Evolutionary conservation across 2,797 vertebrate species (phyloP).

Genomic region (Sebastes steindachneri): DNA sequence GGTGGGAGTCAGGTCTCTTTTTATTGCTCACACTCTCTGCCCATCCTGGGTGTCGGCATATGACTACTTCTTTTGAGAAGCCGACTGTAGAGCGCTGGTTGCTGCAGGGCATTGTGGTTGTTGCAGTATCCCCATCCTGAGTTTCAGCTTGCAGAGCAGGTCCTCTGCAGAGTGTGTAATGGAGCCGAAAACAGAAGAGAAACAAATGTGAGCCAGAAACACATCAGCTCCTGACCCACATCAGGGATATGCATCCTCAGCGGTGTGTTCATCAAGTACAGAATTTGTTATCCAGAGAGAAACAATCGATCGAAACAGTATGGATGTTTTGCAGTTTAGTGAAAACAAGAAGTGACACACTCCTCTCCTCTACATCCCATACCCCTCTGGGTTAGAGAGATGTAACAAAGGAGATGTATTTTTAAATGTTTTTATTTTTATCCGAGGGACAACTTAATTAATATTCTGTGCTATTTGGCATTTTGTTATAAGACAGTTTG

Average conservation of each 20-base stretch:
- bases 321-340: neutral
- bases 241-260: neutral
- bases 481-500: neutral
- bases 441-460: neutral
- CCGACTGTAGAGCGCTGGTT: conserved; percentile 18
- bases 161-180: conserved; percentile 20
- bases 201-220: conserved; percentile 23
- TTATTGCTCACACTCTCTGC: conserved; percentile 9
- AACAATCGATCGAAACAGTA: neutral
- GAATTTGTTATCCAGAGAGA: neutral
- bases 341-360: neutral
- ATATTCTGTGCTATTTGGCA: neutral
- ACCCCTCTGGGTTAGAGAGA: neutral
- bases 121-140: conserved; percentile 37
- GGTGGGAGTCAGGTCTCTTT: conserved; percentile 28
- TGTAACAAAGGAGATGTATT: neutral
- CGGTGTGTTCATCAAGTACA: neutral
- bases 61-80: conserved; percentile 38
- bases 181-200: conserved; percentile 33
- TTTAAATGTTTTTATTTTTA: neutral
- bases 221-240: neutral
- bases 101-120: conserved; percentile 54
- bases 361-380: neutral
- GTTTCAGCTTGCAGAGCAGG: neutral
- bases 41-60: conserved; percentile 27